Conservation (phyloP, 2,888 invertebrate genomes). For the Atrina japonica region DNA sequence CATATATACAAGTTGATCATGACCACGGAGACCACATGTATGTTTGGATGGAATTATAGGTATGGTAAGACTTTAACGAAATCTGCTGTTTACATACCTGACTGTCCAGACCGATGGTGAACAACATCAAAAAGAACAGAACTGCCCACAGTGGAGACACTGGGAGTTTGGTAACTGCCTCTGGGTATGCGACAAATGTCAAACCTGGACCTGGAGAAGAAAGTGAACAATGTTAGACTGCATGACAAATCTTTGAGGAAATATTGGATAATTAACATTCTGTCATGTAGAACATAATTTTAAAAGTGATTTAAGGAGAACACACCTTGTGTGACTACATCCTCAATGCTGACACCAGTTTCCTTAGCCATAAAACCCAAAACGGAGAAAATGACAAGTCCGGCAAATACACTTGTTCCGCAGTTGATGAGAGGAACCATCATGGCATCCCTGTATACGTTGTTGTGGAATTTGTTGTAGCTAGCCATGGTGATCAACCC, state of each 20-base stretch:
- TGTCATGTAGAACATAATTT: no score
- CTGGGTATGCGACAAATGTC: slow-evolving; percentile 79
- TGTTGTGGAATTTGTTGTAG: slow-evolving; percentile 74
- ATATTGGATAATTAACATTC: background rate
- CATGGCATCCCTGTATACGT: slow-evolving; percentile 74
- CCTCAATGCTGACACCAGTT: slow-evolving; percentile 70
- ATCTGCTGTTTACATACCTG: slow-evolving; percentile 64
- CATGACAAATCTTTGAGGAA: background rate
- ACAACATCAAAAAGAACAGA: slow-evolving; percentile 79
- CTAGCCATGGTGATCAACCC: slow-evolving; percentile 67
- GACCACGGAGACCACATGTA: no score
- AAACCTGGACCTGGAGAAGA: slow-evolving; percentile 76
- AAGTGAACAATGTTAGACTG: background rate
- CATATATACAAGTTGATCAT: no score
- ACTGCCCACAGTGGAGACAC: slow-evolving; percentile 78
- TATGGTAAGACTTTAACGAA: no score
- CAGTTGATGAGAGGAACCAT: slow-evolving; percentile 75
- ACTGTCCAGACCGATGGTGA: slow-evolving; percentile 78
- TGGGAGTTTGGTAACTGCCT: slow-evolving; percentile 77
- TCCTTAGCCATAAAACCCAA: slow-evolving; percentile 84
- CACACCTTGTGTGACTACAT: slow-evolving; percentile 78
- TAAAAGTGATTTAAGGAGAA: no score
- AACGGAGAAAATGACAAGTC: slow-evolving; percentile 77
- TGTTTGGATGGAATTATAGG: background rate
- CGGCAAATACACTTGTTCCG: slow-evolving; percentile 75